Percentiles rank a stretch among this genome's conserved stretches.
Evolutionary conservation across 2,797 vertebrate species (phyloP).

Genomic region (Rhinatrema bivittatum): DNA sequence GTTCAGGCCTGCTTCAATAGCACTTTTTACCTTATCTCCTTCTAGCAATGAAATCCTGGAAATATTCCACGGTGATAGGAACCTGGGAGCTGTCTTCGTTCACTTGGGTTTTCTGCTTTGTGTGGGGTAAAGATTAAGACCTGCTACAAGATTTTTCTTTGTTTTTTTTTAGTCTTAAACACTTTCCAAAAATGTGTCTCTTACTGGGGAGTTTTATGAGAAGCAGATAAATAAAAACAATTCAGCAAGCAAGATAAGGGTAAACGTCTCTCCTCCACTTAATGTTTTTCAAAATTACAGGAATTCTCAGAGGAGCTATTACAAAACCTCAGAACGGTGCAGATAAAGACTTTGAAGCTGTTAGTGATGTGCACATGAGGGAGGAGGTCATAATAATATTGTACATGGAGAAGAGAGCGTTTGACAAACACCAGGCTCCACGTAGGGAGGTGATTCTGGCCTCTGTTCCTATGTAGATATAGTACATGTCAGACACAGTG

Average conservation of each 20-base stretch:
- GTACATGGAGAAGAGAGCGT: slow-evolving; percentile 1
- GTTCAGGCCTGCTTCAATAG: slow-evolving; percentile 29
- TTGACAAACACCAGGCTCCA: slow-evolving; percentile 3
- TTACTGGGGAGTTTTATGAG: neutral
- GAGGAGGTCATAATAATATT: neutral
- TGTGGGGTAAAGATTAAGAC: slow-evolving; percentile 19
- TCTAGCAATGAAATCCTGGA: slow-evolving; percentile 20
- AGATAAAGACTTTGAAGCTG: neutral
- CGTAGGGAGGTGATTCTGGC: too few relatives aligned
- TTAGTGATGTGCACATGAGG: neutral
- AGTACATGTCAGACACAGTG: too few relatives aligned
- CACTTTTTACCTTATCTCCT: too few relatives aligned
- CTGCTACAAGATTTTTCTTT: slow-evolving; percentile 16
- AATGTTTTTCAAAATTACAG: slow-evolving; percentile 1
- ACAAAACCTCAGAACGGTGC: neutral
- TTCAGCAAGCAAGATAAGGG: neutral
- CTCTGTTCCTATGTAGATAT: too few relatives aligned
- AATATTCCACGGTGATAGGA: slow-evolving; percentile 17
- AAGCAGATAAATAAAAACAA: slow-evolving; percentile 3
- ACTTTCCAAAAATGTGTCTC: slow-evolving; percentile 16
- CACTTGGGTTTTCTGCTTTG: slow-evolving; percentile 24
- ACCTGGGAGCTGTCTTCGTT: slow-evolving; percentile 24
- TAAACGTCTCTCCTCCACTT: slow-evolving; percentile 1
- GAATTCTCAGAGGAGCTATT: slow-evolving; percentile 2
- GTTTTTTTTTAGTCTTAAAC: slow-evolving; percentile 9